Evolutionary conservation across 2,113 vertebrate species (phyloP).

Genomic region (Sorex fumeus): DNA sequence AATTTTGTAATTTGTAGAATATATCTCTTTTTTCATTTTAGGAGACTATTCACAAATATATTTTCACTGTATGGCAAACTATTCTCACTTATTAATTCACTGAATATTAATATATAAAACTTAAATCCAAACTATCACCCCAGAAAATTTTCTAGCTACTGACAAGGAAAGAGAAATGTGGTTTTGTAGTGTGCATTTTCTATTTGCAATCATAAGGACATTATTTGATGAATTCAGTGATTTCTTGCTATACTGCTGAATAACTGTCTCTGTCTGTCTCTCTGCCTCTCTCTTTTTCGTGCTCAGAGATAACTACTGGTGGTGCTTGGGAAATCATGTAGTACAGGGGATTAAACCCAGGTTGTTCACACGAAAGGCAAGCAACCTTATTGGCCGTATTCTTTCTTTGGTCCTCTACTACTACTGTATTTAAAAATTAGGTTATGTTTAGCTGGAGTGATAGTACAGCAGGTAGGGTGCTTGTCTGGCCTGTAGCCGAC

Average conservation of each 20-base stretch:
- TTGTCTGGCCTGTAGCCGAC: too few relatives aligned
- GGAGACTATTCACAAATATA: neutral
- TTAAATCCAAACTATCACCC: conserved; percentile 36
- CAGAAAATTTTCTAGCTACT: neutral
- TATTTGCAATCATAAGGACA: neutral
- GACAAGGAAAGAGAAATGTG: conserved; percentile 20
- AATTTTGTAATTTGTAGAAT: neutral
- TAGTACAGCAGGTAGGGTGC: too few relatives aligned
- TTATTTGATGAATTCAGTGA: neutral
- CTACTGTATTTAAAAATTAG: too few relatives aligned
- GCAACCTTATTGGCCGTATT: too few relatives aligned
- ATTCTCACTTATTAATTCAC: conserved; percentile 49
- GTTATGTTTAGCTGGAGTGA: too few relatives aligned
- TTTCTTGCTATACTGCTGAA: neutral
- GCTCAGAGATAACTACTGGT: too few relatives aligned
- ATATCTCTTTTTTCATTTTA: neutral
- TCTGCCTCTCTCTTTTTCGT: too few relatives aligned
- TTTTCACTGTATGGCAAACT: conserved; percentile 46
- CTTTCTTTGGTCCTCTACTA: too few relatives aligned
- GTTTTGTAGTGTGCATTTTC: conserved; percentile 35
- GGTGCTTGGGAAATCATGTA: too few relatives aligned
- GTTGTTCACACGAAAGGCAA: too few relatives aligned
- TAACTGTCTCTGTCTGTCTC: too few relatives aligned
- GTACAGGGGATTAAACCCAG: too few relatives aligned
- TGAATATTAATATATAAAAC: conserved; percentile 49